A percentile compares a stretch with the other conserved stretches of the same genome.
These are phyloP conservation scores for Tauraco hartlaubi DNA, from an alignment of 2,797 vertebrate species.

Conservation along the genomic window DNA sequence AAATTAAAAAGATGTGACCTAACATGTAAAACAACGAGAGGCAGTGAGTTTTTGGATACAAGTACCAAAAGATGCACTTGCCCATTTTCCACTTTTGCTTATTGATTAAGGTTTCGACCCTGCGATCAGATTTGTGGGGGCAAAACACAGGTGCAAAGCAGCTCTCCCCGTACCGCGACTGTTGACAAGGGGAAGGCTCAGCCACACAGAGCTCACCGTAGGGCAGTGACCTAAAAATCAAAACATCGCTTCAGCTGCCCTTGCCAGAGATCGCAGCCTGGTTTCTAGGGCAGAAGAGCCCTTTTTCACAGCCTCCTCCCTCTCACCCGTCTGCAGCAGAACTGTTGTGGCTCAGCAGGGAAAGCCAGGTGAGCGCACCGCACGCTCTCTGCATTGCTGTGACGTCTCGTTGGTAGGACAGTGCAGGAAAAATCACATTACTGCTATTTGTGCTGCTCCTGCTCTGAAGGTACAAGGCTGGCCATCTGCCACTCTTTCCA, in stretches of 20 bases:
- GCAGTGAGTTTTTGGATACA: background rate
- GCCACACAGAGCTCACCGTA: background rate
- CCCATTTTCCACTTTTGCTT: background rate
- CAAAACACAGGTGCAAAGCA: background rate
- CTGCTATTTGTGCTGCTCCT: background rate
- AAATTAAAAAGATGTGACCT: background rate
- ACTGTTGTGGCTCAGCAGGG: background rate
- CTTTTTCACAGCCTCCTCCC: background rate
- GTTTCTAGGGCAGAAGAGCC: background rate
- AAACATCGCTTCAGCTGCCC: background rate
- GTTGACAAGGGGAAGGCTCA: background rate
- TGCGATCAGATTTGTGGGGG: background rate
- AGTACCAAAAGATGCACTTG: background rate
- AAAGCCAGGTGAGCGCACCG: background rate
- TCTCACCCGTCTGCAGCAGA: background rate
- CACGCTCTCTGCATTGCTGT: background rate
- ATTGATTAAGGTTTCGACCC: background rate
- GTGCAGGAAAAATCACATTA: background rate
- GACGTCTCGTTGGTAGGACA: background rate
- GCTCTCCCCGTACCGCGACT: background rate
- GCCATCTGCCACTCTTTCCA: background rate
- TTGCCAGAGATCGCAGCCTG: background rate
- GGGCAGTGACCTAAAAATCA: background rate
- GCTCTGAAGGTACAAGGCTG: background rate
- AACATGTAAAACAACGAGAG: background rate